phyloP scores from a whole-genome alignment of 2,888 invertebrate species.

The Drosophila meridionalis region DNA sequence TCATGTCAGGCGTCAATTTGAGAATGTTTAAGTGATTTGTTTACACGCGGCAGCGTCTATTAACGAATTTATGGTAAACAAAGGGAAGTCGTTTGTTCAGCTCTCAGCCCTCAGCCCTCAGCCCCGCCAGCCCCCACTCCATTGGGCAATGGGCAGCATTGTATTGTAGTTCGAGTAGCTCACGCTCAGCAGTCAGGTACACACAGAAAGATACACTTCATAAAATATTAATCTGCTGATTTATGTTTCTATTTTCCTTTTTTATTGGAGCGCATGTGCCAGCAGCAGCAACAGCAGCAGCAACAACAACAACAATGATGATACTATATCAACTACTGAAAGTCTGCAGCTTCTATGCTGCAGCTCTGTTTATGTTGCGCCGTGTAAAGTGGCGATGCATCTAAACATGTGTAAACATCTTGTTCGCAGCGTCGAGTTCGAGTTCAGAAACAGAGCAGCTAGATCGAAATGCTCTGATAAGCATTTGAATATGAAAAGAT shows the following conservation, averaged over 20 bases:
- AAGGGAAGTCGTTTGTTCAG: conserved; percentile 79
- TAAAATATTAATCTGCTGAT: conserved; percentile 81
- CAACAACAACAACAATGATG: conserved; percentile 20
- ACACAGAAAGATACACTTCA: conserved; percentile 73
- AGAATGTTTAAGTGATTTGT: conserved; percentile 84
- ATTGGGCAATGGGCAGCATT: conserved; percentile 47
- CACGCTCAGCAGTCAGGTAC: conserved; percentile 37
- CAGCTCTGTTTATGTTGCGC: conserved; percentile 56
- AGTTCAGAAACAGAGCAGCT: conserved; percentile 11
- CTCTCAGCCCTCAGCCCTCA: conserved; percentile 31
- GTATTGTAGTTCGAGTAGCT: conserved; percentile 35
- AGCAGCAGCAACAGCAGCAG: conserved; percentile 38
- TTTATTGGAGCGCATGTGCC: conserved; percentile 66
- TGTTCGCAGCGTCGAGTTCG: conserved; percentile 11
- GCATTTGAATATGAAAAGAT: conserved; percentile 1
- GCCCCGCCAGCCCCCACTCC: background rate
- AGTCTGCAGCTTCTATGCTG: conserved; percentile 18
- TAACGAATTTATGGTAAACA: conserved; percentile 82
- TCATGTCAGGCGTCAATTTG: conserved; percentile 81
- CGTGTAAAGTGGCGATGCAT: conserved; percentile 52
- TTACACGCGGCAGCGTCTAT: conserved; percentile 82
- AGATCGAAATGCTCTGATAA: conserved; percentile 3
- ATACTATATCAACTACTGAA: conserved; percentile 3
- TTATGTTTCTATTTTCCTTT: conserved; percentile 78
- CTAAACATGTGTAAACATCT: conserved; percentile 59